Evolutionary conservation across 2,888 invertebrate species (phyloP), one percentile per base, ranked within the genome.

Genomic region (Coecobrya sp.): DNA sequence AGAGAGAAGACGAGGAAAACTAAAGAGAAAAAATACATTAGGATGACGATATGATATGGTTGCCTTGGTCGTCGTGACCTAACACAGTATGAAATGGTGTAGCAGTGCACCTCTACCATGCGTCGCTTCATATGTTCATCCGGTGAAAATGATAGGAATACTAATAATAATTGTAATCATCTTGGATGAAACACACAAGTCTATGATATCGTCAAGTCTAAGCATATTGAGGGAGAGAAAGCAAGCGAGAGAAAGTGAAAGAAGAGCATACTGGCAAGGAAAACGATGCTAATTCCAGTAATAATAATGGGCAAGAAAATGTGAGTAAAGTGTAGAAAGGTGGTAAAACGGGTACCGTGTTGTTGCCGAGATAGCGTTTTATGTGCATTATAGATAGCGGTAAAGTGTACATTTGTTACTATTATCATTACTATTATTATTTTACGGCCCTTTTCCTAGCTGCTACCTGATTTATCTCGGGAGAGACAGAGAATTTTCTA

Each of bases 391-490:
- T 27, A 65, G 65, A 65, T 65, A 65, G 11, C 65, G 22, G n/a
- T 11, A 13, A 19, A 7, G 19, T n/a, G 19, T 59, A 70, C 36
- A 70, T 36, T 36, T 70, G 73, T 73, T 42, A 73, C 73, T 8
- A 42, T 73, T 73, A 73, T 68, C 30, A 68, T 36, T 65, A 27
- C 27, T 16, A 27, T 27, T 42, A 73, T 73, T 73, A 73, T 73
- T 76, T 45, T 25, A 49, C 49, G 49, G 49, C 49, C 16, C 49
- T 49, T 76, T 76, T 76, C 49, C 68, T 25, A 7, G 30, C 11
- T 30, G 11, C n/a, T 76, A 79, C 79, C 79, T 88, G 87, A 88
- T 79, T 88, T 88, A 88, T 59, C 87, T 76, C 87, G 19, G 45
- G 87, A 62, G 87, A 88, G 45, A 49, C n/a, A 76, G 22, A 76